phyloP scores from a whole-genome alignment of 2,113 vertebrate genomes.

The Cranoglanis bouderius region DNA sequence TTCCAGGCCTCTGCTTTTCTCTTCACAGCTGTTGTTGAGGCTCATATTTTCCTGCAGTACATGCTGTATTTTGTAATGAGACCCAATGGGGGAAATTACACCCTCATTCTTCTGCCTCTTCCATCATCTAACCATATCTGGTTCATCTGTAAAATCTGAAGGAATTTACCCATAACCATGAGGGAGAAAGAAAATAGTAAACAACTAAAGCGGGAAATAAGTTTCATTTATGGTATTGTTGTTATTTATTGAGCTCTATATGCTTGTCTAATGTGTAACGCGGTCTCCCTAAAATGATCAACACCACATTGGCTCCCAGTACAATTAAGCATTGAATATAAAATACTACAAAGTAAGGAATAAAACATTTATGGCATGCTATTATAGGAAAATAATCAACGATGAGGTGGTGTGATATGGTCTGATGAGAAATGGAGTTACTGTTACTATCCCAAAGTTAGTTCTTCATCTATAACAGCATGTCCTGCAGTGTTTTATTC shows the following conservation, averaged over 20 bases:
- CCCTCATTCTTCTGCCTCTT: neutral
- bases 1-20: neutral
- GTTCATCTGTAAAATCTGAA: neutral
- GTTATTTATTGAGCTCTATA: neutral
- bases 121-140: neutral
- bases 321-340: neutral
- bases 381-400: neutral
- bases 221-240: neutral
- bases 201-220: neutral
- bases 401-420: neutral
- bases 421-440: neutral
- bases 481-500: neutral
- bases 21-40: constrained; percentile 30
- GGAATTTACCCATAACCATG: constrained; percentile 10
- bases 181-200: neutral
- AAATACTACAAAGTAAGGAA: neutral
- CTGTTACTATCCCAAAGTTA: neutral
- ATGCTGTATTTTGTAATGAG: constrained; percentile 20
- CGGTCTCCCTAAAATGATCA: neutral
- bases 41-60: constrained; percentile 41
- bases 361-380: neutral
- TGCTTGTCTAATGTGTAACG: neutral
- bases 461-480: neutral
- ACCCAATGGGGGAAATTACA: constrained; percentile 18
- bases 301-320: neutral